phyloP scores from a whole-genome alignment of 2,888 invertebrate genomes.

The Calameuta idolon region DNA sequence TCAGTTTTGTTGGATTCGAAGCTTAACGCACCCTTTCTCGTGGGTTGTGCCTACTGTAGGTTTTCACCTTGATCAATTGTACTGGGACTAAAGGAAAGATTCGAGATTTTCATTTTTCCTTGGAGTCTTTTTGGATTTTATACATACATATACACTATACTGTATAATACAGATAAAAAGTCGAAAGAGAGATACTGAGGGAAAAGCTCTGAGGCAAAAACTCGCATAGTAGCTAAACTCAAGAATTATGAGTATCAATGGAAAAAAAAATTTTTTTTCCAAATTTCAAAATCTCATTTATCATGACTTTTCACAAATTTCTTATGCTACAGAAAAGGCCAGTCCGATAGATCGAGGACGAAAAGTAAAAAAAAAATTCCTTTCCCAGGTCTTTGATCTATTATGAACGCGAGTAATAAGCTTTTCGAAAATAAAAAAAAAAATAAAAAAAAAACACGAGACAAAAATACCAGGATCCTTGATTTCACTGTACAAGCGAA shows the following conservation, averaged over 20 bases:
- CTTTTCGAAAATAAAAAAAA: not conserved
- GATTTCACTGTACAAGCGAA: not conserved
- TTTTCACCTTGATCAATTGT: not conserved
- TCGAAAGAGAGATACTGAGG: not conserved
- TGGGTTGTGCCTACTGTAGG: not conserved
- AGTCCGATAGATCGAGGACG: not conserved
- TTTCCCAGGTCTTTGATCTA: slow-evolving; percentile 12
- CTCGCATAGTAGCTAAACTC: too few relatives aligned
- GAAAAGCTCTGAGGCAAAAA: not conserved
- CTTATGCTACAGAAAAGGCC: not conserved
- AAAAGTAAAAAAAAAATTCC: not conserved
- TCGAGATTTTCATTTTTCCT: not conserved
- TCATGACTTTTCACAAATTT: not conserved
- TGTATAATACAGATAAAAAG: too few relatives aligned
- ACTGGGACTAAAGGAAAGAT: not conserved
- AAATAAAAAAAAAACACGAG: not conserved
- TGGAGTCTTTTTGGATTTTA: not conserved
- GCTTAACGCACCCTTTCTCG: not conserved
- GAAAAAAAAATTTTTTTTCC: too few relatives aligned
- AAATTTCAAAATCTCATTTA: not conserved
- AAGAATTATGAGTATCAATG: too few relatives aligned
- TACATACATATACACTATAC: too few relatives aligned
- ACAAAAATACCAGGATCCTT: not conserved
- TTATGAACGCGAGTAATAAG: slow-evolving; percentile 8
- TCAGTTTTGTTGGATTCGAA: not conserved